Evolutionary conservation across 2,888 invertebrate genomes (phyloP).

Genomic region (Philaethria dido): DNA sequence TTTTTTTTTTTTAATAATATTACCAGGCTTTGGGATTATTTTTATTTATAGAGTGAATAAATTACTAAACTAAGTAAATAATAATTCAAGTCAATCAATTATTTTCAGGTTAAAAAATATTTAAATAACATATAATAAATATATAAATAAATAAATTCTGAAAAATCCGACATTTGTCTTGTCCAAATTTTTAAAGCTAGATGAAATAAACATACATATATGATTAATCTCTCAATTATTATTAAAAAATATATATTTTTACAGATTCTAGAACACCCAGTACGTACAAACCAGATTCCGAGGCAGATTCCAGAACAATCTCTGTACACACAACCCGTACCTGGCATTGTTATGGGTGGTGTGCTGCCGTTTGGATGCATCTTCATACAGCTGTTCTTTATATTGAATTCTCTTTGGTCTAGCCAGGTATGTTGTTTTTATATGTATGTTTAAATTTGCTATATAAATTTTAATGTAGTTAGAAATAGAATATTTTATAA

Average conservation of each 20-base stretch:
- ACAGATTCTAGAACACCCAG: constrained; percentile 97
- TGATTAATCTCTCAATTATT: background rate
- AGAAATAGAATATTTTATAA: too few relatives aligned
- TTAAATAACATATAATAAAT: too few relatives aligned
- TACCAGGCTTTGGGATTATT: too few relatives aligned
- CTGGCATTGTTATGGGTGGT: constrained; percentile 99
- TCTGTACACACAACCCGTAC: constrained; percentile 97
- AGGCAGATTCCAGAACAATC: constrained; percentile 99
- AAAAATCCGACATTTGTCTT: too few relatives aligned
- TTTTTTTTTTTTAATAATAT: too few relatives aligned
- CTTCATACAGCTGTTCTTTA: constrained; percentile 99
- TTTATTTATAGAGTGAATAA: too few relatives aligned
- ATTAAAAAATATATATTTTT: background rate
- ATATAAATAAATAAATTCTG: too few relatives aligned
- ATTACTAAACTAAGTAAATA: too few relatives aligned
- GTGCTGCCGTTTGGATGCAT: constrained; percentile 99
- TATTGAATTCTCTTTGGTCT: constrained; percentile 98
- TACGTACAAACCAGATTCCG: constrained; percentile 99
- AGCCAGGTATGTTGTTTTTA: constrained; percentile 70
- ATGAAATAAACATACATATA: background rate
- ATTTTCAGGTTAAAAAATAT: too few relatives aligned
- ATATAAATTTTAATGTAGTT: too few relatives aligned
- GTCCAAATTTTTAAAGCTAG: too few relatives aligned
- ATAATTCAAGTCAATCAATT: too few relatives aligned
- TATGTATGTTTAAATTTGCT: background rate